Evolutionary conservation across 2,797 vertebrate genomes (phyloP), one percentile per base, ranked within the genome.

Genomic region (Leuciscus waleckii): DNA sequence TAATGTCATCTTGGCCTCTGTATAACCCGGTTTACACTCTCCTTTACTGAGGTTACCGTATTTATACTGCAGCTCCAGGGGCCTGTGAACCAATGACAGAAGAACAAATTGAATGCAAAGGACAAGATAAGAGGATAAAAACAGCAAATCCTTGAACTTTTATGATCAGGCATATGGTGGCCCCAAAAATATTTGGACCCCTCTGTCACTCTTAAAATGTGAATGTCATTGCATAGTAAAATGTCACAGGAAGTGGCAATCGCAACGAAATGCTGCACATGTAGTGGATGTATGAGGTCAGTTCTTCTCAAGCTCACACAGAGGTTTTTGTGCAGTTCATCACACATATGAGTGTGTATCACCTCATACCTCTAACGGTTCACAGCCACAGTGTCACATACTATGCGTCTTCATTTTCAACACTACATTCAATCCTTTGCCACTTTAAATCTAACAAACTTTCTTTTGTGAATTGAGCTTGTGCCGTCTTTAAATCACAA

Each of bases 31-130:
- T 70, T 95, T 98, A 93, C 97, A 98, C 86, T 91, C 90, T 87
- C 96, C 96, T 68, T 97, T 96, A 65, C 97, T 97, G 88, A 97
- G 95, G 92, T 98, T 98, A 65, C 95, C 94, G 32, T 97, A 98
- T 89, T 96, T 97, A 86, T 92, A 92, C 73, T 89, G 77, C 54
- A 93, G 90, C 69, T 93, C 92, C 87, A 95, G 92, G 83, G 95
- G 89, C 82, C 93, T 96, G 91, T 92, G 80, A 82, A 39, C 69
- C 29, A 58, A 70, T 39, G 5, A 83, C 14, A 71, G 19, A 75
- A 56, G 14, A 65, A 65, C 26, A 32, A 65, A 0, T 17, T 65
- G 14, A 65, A 19, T 65, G 2, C 63, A 65, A 65, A 65, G 16
- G 63, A 65, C 63, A 65, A 17, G 63, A 65, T 17, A 29, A 65